Base-by-base conservation (phyloP, 92 coral and sea anemone genomes). In the Nematostella vectensis region DNA sequence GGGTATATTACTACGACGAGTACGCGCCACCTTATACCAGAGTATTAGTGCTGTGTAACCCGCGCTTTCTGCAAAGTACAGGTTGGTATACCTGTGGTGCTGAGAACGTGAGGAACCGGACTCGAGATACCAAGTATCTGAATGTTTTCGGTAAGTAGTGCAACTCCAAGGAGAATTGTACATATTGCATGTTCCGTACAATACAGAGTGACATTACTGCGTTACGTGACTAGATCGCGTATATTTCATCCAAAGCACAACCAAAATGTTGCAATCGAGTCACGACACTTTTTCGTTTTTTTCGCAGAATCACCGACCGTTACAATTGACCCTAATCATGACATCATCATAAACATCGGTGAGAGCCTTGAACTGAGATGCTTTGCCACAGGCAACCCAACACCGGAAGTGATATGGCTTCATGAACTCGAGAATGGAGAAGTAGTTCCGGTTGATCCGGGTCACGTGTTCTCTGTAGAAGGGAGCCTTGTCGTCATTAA, bases 61-160 rank as follows among this genome's bases (percentile, higher is more conserved):
- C 77, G 24, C 55, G 44, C 29, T 87, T 79, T 57, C 54, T 50
- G 25, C 57, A 47, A 15, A 76, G 67, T 43, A 76, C 77, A 13
- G 88, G 95, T 9, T 61, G 81, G 75, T 85, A 85, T 58, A 67
- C 54, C 31, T 85, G 95, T 54, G 58, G 57, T 28, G 88, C 95
- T 10, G 48, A 37, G 55, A 85, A 85, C 48, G 29, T 18, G 31
- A 62, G 42, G 25, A 79, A 77, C 0, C 23, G 19, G 1, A 27
- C 26, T 27, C 36, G 62, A 15, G 62, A 27, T 17, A 74, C 57
- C 36, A 87, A 60, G 8, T 80, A 60, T 59, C 50, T 85, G 47
- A 76, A 85, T 55, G 79, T 85, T 22, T 54, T 64, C 58, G 88
- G 95, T 78, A 27, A 17, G 85, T 77, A 54, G 29, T 16, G n/a